These are phyloP conservation scores for Nannospalax galili DNA, from an alignment of 2,113 vertebrate species.

Conservation along the genomic window DNA sequence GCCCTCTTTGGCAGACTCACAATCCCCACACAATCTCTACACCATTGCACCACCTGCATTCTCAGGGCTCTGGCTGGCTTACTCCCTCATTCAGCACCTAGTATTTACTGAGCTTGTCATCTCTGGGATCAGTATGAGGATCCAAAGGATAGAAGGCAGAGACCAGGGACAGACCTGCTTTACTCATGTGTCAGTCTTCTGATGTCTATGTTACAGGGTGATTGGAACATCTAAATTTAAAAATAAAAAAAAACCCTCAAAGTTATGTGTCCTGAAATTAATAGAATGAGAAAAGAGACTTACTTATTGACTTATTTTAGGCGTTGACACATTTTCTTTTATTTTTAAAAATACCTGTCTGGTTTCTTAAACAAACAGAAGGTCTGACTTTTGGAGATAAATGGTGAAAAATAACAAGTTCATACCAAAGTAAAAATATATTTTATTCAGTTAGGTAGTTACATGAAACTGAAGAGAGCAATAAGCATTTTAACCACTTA, in stretches of 20 bases:
- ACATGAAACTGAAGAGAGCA: neutral
- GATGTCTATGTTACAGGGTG: neutral
- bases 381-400: neutral
- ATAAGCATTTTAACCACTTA: neutral
- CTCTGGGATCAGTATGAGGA: neutral
- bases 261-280: neutral
- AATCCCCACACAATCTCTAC: neutral
- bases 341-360: neutral
- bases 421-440: neutral
- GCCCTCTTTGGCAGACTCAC: neutral
- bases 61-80: neutral
- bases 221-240: neutral
- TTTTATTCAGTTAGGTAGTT: neutral
- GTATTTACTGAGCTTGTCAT: constrained; percentile 20
- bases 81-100: neutral
- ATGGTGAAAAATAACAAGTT: neutral
- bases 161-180: neutral
- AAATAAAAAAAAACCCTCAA: neutral
- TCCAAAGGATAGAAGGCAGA: neutral
- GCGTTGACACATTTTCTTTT: neutral
- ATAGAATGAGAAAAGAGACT: neutral
- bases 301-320: neutral
- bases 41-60: neutral
- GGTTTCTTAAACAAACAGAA: constrained; percentile 25
- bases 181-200: neutral